A percentile compares a stretch with the other conserved stretches of the same genome.
phyloP scores from a whole-genome alignment of 2,888 invertebrate species.

The Agrochola lychnidis region DNA sequence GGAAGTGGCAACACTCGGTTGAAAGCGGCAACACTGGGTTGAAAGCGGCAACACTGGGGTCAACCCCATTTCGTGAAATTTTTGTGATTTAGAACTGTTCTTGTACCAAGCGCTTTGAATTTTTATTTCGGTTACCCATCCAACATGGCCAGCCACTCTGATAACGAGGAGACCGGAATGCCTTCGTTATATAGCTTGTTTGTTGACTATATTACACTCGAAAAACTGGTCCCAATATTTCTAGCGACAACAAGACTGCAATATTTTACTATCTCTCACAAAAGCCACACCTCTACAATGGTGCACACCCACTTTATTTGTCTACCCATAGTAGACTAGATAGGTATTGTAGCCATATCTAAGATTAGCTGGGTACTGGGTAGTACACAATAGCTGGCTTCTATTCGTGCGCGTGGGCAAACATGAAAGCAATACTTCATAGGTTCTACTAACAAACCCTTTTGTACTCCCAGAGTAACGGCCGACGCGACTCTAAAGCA shows the following conservation, averaged over 20 bases:
- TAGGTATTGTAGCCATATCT: conserved; percentile 50
- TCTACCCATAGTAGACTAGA: conserved; percentile 43
- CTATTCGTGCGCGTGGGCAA: conserved; percentile 82
- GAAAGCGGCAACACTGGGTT: background rate
- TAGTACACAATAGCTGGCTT: conserved; percentile 63
- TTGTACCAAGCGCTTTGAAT: too few relatives aligned
- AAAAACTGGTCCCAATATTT: conserved; percentile 28
- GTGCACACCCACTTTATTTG: conserved; percentile 60
- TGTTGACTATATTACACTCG: background rate
- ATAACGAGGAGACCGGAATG: too few relatives aligned
- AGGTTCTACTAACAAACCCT: conserved; percentile 90
- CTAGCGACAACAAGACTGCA: conserved; percentile 26
- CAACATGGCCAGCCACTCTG: too few relatives aligned
- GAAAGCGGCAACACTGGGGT: too few relatives aligned
- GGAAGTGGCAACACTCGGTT: background rate
- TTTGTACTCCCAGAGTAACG: conserved; percentile 85
- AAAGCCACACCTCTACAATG: conserved; percentile 60
- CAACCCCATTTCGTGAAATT: too few relatives aligned
- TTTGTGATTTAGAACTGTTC: too few relatives aligned
- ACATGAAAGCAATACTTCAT: conserved; percentile 83
- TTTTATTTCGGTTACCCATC: too few relatives aligned
- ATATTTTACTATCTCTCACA: conserved; percentile 51
- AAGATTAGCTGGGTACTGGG: conserved; percentile 55
- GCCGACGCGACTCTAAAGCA: conserved; percentile 82
- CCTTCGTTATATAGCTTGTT: background rate